Conservation (phyloP, 2,113 vertebrate genomes). For the Calidris pugnax region DNA sequence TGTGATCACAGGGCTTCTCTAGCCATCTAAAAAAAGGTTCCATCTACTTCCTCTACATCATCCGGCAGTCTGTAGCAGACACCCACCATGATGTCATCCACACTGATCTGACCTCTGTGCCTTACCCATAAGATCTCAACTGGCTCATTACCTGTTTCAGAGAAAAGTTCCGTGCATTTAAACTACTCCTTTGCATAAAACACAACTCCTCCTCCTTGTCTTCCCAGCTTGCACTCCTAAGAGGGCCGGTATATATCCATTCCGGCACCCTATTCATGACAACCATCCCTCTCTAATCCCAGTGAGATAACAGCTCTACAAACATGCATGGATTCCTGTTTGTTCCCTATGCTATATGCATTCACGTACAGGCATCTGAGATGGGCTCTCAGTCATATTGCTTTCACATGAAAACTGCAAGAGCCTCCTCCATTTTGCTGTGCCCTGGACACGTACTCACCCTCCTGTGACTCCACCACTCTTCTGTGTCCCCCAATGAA, state of each 20-base stretch:
- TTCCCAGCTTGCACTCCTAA: background rate
- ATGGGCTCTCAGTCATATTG: background rate
- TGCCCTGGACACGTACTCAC: background rate
- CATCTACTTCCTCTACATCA: background rate
- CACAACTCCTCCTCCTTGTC: background rate
- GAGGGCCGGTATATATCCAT: background rate
- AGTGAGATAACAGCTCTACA: background rate
- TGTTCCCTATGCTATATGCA: background rate
- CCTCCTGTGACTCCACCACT: background rate
- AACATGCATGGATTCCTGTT: background rate
- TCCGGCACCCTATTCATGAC: background rate
- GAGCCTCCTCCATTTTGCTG: background rate
- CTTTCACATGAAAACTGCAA: background rate
- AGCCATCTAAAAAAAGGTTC: background rate
- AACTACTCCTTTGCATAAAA: background rate
- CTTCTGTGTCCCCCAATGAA: background rate
- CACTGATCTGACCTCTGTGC: background rate
- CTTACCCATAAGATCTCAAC: background rate
- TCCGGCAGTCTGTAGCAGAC: background rate
- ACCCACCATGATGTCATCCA: background rate
- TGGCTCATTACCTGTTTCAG: background rate
- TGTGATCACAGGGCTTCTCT: background rate
- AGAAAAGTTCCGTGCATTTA: background rate
- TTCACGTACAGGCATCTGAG: background rate
- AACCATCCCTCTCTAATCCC: background rate